Percentiles rank a stretch among this genome's conserved stretches.
phyloP scores from a whole-genome alignment of 2,888 invertebrate genomes.

The Fragum whitleyi region DNA sequence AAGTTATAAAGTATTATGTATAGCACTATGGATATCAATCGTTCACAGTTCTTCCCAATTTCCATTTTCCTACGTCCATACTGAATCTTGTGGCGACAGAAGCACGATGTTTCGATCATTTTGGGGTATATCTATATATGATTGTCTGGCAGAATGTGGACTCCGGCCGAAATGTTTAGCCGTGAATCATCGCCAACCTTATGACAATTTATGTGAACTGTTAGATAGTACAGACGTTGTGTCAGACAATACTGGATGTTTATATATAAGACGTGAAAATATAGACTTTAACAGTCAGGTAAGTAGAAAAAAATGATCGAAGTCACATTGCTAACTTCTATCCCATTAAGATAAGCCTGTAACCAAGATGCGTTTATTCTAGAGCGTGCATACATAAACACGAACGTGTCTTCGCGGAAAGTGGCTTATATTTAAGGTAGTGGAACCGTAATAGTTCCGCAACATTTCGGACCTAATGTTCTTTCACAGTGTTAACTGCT shows the following conservation, averaged over 20 bases:
- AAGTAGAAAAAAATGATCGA: no score
- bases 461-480: no score
- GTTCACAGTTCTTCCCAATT: background rate
- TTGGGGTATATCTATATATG: background rate
- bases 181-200: background rate
- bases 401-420: no score
- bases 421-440: no score
- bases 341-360: no score
- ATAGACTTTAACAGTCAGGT: background rate
- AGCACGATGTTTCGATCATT: background rate
- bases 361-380: no score
- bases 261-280: background rate
- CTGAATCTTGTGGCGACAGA: background rate
- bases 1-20: no score
- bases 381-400: no score
- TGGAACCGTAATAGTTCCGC: no score
- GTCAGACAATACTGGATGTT: background rate
- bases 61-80: background rate
- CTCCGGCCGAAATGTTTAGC: background rate
- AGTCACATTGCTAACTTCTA: no score
- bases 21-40: no score
- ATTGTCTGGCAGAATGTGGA: background rate
- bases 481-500: no score
- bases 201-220: conserved; percentile 3
- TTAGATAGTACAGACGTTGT: background rate